These are phyloP conservation scores for Acanthosepion esculentum DNA, from an alignment of 2,888 invertebrate species.

Conservation along the genomic window DNA sequence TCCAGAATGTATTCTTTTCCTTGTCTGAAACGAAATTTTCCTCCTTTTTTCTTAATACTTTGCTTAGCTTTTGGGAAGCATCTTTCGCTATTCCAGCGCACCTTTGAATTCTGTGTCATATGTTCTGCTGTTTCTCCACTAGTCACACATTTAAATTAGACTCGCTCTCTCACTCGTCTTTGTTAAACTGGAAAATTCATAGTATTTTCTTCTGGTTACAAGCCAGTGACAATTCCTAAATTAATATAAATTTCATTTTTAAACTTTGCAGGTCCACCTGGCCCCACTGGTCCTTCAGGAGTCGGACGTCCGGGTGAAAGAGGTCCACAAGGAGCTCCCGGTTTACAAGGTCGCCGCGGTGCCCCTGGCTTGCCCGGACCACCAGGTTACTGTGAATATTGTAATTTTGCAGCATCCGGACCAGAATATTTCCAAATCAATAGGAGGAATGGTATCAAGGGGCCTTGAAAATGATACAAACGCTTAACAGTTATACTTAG, in stretches of 20 bases:
- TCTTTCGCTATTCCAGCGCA: no score
- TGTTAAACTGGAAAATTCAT: no score
- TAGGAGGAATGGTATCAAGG: constrained; percentile 64
- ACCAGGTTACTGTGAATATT: constrained; percentile 80
- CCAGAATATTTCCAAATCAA: constrained; percentile 56
- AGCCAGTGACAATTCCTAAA: not conserved
- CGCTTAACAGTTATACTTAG: constrained; percentile 37
- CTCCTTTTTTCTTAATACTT: no score
- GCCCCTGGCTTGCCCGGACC: constrained; percentile 78
- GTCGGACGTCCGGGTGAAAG: constrained; percentile 85
- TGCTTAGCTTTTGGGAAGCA: no score
- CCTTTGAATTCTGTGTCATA: no score
- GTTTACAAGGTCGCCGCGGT: constrained; percentile 77
- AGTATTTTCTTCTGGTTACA: no score
- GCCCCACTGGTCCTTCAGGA: constrained; percentile 81
- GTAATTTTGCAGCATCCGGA: constrained; percentile 74
- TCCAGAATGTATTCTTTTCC: no score
- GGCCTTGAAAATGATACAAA: constrained; percentile 61
- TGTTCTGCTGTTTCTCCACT: no score
- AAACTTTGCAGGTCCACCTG: constrained; percentile 76
- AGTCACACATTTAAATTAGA: no score
- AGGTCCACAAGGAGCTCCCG: constrained; percentile 67
- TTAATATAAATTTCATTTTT: not conserved
- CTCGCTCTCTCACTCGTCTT: no score
- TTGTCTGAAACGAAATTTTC: no score